These are phyloP conservation scores for Remorina albescens DNA, from an alignment of 2,797 vertebrate species.

Conservation along the genomic window DNA sequence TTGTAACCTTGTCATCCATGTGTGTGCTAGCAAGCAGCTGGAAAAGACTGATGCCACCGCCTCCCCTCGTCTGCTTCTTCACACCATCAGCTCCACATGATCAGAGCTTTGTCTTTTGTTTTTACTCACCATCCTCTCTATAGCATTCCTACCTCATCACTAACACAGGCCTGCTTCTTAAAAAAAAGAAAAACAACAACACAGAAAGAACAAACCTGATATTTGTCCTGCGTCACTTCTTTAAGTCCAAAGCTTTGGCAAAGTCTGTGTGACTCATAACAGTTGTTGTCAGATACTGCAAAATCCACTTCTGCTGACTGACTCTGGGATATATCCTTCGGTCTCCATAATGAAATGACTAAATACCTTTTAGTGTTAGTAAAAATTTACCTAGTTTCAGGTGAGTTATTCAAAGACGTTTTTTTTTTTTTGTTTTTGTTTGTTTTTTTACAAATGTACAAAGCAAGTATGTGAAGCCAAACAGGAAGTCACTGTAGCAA, in stretches of 20 bases:
- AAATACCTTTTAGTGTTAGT: no score
- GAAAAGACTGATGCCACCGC: slow-evolving; percentile 54
- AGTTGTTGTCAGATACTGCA: background rate
- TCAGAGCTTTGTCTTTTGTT: slow-evolving; percentile 6
- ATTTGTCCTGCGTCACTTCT: background rate
- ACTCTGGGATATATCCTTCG: slow-evolving; percentile 5
- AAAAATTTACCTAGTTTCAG: no score
- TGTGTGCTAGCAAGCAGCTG: slow-evolving; percentile 65
- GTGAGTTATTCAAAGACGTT: no score
- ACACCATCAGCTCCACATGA: slow-evolving; percentile 22
- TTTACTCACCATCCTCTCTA: background rate
- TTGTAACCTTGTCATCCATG: slow-evolving; percentile 55
- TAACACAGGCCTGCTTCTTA: no score
- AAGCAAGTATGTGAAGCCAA: no score
- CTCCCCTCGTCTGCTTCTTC: slow-evolving; percentile 56
- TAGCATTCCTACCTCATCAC: background rate
- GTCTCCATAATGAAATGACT: slow-evolving; percentile 2
- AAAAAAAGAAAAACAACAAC: background rate
- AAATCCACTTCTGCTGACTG: background rate
- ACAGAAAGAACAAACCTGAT: background rate
- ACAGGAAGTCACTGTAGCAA: background rate
- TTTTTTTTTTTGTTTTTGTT: no score
- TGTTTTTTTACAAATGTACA: no score
- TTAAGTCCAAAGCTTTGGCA: slow-evolving; percentile 1
- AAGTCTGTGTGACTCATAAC: background rate